Evolutionary conservation across 1,140 invertebrate species (phyloP), one percentile per base, ranked within the genome.

Genomic region (Patella vulgata): DNA sequence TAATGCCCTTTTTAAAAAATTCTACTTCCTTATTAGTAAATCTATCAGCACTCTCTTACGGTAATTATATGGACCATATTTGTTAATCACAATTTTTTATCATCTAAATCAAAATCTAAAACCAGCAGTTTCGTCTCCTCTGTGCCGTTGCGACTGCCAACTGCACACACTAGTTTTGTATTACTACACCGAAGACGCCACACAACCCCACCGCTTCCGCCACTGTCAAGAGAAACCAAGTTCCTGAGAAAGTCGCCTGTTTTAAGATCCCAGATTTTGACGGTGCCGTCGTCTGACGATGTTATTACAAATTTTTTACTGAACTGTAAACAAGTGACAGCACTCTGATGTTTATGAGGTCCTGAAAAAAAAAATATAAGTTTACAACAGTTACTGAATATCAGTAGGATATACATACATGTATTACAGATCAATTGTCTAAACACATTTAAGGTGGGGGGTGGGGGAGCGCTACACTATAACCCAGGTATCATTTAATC

Each of bases 61-160:
- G n/a, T n/a, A n/a, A n/a, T n/a, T n/a, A n/a, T n/a, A n/a, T n/a
- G 5, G 33, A 36, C 14, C 33, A 36, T 8, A 14, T 36, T 14
- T 36, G 5, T 36, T 36, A 8, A 36, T 36, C 33, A 36, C 33
- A 5, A 36, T 36, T 36, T 14, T 36, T 8, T 36, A 36, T 36
- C 5, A 36, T 36, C 14, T 36, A 5, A 36, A 83, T 98, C 96
- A 86, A 99, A 99, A 85, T 99, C 95, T 52, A 99, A 87, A 12
- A 99, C 95, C 64, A 99, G 88, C 9, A 99, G 88, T 85, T 99
- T 99, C 0, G 98, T 99, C 85, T 99, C 97, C 85, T 99, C 97
- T 0, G 96, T 99, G 25, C 96, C 96, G 80, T 99, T 99, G 12
- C 97, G 89, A 72, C 95, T 98, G 48, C 97, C 97, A 3, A 99